Base-by-base conservation (phyloP, 2,797 vertebrate genomes). In the Manis javanica region DNA sequence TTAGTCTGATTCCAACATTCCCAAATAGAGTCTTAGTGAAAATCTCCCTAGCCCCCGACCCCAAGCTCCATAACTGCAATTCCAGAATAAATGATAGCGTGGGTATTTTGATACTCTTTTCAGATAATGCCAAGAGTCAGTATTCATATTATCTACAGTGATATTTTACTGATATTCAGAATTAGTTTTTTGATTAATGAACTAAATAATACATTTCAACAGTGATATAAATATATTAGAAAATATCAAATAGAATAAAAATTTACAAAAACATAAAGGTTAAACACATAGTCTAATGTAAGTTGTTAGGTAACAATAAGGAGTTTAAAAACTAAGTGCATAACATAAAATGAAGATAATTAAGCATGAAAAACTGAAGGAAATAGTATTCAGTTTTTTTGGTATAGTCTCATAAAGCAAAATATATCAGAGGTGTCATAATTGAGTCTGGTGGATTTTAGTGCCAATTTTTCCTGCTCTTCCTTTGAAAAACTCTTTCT, bases 401-500 rank as follows among this genome's bases (percentile, higher is more conserved):
- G 53, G n/a, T 90, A 11, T 91, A 72, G 59, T 87, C 18, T 92
- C 95, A 37, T 42, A 81, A 75, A 94, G 37, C 24, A 88, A 24
- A 72, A 31, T 86, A 8, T 19, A 12, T 89, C 53, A 69, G 46
- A 89, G 57, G 26, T 8, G 1, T 88, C 71, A 74, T 85, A 69
- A 85, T 51, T 61, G 55, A 77, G 86, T 64, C 37, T 29, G 83
- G 63, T 49, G 15, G 59, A 90, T 77, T 78, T 90, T 72, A 93
- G 19, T 57, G 0, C 34, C 74, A 4, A 68, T 26, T 71, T 91
- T 66, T 81, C 34, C 81, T 81, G 77, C 59, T 87, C 75, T 95
- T 84, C 39, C 49, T 92, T 94, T 42, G 69, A 92, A 96, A 87
- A 92, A 15, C 16, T 74, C 34, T 87, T 46, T 82, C 39, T 88